A percentile compares a stretch with the other conserved stretches of the same genome.
These are phyloP conservation scores for Hemiprocne comata DNA, from an alignment of 2,113 vertebrate species.

Conservation along the genomic window DNA sequence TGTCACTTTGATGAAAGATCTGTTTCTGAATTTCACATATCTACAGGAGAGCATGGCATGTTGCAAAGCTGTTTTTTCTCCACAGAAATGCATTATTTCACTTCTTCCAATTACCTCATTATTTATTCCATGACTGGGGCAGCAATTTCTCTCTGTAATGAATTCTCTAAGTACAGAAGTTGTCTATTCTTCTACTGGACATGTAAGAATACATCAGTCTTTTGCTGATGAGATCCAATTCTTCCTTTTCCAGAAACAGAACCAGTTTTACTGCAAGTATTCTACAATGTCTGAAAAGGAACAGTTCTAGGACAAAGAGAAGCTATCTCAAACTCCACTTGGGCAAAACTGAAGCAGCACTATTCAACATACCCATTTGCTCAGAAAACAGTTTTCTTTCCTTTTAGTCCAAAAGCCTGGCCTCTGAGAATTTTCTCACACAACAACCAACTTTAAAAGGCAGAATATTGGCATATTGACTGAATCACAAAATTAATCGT, in stretches of 20 bases:
- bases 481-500: not conserved
- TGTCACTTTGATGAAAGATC: constrained; percentile 47
- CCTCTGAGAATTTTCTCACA: not conserved
- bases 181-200: not conserved
- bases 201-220: not conserved
- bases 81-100: constrained; percentile 1
- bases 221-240: not conserved
- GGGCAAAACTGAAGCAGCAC: not conserved
- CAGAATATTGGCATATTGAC: not conserved
- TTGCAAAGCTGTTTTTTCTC: constrained; percentile 31
- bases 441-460: not conserved
- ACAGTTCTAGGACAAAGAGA: not conserved
- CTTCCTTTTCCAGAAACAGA: not conserved
- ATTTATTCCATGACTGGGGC: constrained; percentile 4
- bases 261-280: not conserved
- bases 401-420: not conserved
- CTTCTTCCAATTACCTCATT: constrained; percentile 8
- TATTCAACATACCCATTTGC: not conserved
- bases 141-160: not conserved
- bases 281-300: not conserved
- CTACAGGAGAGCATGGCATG: not conserved
- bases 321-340: not conserved
- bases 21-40: constrained; percentile 35
- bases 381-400: not conserved
- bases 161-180: not conserved